These are phyloP conservation scores for Kuschelorhynchus macadamiae DNA, from an alignment of 2,888 invertebrate species.

Conservation along the genomic window DNA sequence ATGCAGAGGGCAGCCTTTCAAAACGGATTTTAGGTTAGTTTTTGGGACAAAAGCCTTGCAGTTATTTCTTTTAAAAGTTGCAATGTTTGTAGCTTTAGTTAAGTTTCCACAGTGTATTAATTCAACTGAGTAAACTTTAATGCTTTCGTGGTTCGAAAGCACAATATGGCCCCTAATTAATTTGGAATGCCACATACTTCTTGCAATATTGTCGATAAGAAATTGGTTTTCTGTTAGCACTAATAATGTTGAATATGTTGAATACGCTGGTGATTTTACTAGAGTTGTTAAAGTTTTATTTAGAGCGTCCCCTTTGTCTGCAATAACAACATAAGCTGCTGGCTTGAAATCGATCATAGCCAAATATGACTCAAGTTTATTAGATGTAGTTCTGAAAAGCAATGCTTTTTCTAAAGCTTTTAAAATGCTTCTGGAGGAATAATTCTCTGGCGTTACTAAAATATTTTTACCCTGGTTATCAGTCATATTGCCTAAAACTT, in stretches of 20 bases:
- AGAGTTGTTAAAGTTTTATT: not conserved
- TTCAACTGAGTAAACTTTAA: not conserved
- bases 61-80: not conserved
- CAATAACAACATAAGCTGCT: too few relatives aligned
- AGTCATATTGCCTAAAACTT: too few relatives aligned
- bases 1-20: conserved; percentile 15
- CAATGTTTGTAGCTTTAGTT: not conserved
- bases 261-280: not conserved
- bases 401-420: too few relatives aligned
- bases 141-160: not conserved
- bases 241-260: conserved; percentile 2
- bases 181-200: conserved; percentile 6
- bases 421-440: too few relatives aligned
- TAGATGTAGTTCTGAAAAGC: too few relatives aligned
- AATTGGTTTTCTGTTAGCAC: not conserved
- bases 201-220: not conserved
- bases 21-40: not conserved
- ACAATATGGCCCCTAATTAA: not conserved
- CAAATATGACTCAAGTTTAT: too few relatives aligned
- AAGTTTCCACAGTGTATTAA: not conserved
- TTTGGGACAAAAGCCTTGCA: not conserved
- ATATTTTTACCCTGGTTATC: too few relatives aligned
- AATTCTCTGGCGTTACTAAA: too few relatives aligned
- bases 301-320: too few relatives aligned
- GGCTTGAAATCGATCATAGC: too few relatives aligned